A percentile compares a stretch with the other conserved stretches of the same genome.
These are phyloP conservation scores for Daboia siamensis DNA, from an alignment of 2,113 vertebrate species.

Conservation along the genomic window DNA sequence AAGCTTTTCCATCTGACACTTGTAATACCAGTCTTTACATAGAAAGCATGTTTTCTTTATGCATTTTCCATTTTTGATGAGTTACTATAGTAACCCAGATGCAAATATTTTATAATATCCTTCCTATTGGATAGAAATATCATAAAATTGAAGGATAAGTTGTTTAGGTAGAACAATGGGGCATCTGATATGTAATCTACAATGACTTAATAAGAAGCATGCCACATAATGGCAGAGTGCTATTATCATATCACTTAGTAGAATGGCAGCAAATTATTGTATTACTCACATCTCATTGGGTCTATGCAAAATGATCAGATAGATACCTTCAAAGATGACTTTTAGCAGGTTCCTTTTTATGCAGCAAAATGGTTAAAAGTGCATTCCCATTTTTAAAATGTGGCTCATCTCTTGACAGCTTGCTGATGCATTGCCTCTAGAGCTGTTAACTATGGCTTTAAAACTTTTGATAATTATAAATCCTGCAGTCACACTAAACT, in stretches of 20 bases:
- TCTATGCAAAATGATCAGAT: conserved; percentile 56
- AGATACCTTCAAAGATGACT: conserved; percentile 64
- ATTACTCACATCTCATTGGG: conserved; percentile 66
- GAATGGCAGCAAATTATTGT: conserved; percentile 68
- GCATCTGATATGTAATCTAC: conserved; percentile 64
- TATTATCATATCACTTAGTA: conserved; percentile 67
- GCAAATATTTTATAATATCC: conserved; percentile 53
- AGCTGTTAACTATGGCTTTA: conserved; percentile 63
- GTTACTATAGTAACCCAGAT: conserved; percentile 55
- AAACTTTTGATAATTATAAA: conserved; percentile 70
- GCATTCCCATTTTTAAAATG: conserved; percentile 61
- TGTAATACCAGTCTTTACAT: conserved; percentile 36
- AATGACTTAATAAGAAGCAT: conserved; percentile 65
- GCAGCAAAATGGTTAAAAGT: conserved; percentile 65
- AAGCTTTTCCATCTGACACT: conserved; percentile 14
- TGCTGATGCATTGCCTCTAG: conserved; percentile 59
- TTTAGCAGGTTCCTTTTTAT: conserved; percentile 61
- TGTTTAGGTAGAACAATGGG: conserved; percentile 67
- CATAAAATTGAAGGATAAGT: conserved; percentile 65
- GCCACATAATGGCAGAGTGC: conserved; percentile 62
- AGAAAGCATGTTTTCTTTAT: conserved; percentile 54
- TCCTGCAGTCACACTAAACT: conserved; percentile 67
- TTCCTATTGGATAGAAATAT: conserved; percentile 66
- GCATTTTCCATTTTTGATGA: conserved; percentile 49
- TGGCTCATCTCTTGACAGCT: conserved; percentile 65